Base-by-base conservation (phyloP, 2,888 invertebrate species). In the Coremacera marginata region DNA sequence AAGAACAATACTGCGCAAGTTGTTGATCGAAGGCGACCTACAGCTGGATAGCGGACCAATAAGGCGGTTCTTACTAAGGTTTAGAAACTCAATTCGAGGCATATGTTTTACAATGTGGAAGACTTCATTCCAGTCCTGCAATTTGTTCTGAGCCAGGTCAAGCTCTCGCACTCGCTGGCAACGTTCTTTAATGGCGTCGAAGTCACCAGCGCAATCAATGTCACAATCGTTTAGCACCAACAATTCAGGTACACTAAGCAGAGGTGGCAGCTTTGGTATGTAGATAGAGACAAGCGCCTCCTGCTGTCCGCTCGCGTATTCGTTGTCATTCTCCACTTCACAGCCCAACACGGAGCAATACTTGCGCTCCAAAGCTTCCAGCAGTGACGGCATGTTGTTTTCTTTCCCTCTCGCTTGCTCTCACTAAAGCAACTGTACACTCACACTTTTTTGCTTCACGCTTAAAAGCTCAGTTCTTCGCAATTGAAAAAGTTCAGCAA, bases 131-230 rank as follows among this genome's bases (percentile, higher is more conserved):
- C 98, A 97, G 85, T 95, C 93, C 79, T 93, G 93, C 27, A 98
- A 92, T 88, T 95, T 94, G 89, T 98, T 98, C 88, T 97, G 96
- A 57, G 98, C 97, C 83, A 98, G 91, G 89, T 98, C 98, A 82
- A 98, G 91, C 89, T 98, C 98, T 83, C 95, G 94, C n/a, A 98
- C 97, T 83, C 95, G 94, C 73, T 94, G 94, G 88, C 96, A 97
- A 88, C 95, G 95, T 83, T 94, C 94, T 55, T 94, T 93, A 76
- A 97, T 91, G 79, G 93, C 93, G 80, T 94, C 92, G 73, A 94
- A 94, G 87, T 95, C 95, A 31, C 98, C 98, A 62, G 97, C 96
- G 85, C 94, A 94, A 86, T 96, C 94, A 81, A 98, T 97, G 88
- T 95, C 95, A 90, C 96, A 96, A 90, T 96, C 95, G 85, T 97